Evolutionary conservation across 2,888 invertebrate species (phyloP), one percentile per base, ranked within the genome.

Genomic region (Pegoplata infirma): DNA sequence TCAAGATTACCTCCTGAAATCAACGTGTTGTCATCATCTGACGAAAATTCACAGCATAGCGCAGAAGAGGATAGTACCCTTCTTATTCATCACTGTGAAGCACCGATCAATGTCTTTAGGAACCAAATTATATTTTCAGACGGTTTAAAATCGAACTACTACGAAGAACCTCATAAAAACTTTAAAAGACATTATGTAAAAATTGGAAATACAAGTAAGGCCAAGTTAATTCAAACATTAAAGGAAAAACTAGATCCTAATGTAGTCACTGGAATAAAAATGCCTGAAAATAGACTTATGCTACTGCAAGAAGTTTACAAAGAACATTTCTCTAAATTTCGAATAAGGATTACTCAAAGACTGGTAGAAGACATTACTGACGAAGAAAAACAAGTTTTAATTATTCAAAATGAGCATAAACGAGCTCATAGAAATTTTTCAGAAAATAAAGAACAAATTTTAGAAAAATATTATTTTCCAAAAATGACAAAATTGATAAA

Each of bases 381-480:
- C 16, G 56, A 72, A 25, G 72, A 58, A 3, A 25, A 51, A n/a
- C 17, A 67, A 28, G 69, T 61, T 40, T 16, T 16, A 5, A 28
- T 61, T 19, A 76, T 68, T 28, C 63, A 53, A 8, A 49, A 64
- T 1, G 69, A 74, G 56, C 74, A 72, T 6, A 71, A 51, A 21
- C 55, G 61, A 49, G 61, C 58, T 19, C 72, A 67, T 14, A 44
- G 53, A 5, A 78, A 74, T 53, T 25, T 16, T 5, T 5, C 2
- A 7, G 66, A 79, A 67, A 75, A 79, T 8, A 72, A 32, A 17
- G 17, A 56, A 0, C 61, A 79, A 47, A 69, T 76, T 25, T 17
- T 74, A 3, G 79, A 79, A 19, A 71, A 51, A 25, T 75, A 53
- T 4, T 75, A 75, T n/a, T 75, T 69, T 16, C 78, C 64, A 4